phyloP scores from a whole-genome alignment of 2,113 vertebrate genomes.

The Tympanuchus pallidicinctus region DNA sequence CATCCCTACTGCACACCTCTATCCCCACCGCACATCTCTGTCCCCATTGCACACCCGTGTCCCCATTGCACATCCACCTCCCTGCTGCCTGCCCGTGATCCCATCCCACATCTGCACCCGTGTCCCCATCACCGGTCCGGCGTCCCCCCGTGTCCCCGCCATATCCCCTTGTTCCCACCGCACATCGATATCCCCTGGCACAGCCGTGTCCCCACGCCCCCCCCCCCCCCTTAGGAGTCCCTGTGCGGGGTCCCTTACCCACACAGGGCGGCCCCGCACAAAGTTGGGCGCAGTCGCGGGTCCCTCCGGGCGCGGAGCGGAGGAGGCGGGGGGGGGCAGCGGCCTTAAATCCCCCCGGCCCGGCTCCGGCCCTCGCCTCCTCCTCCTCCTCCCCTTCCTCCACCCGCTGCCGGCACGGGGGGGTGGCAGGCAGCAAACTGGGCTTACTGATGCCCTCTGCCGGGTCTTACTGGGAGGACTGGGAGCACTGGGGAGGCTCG shows the following conservation, averaged over 20 bases:
- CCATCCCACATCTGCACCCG: background rate
- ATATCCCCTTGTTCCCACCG: background rate
- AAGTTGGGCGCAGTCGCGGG: background rate
- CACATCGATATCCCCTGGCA: background rate
- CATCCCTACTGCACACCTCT: background rate
- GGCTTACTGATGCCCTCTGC: constrained; percentile 16
- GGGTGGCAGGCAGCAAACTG: background rate
- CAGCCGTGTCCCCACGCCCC: background rate
- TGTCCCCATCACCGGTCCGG: too few relatives aligned
- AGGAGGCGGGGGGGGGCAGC: constrained; percentile 3
- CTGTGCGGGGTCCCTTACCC: background rate
- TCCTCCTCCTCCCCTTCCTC: constrained; percentile 60
- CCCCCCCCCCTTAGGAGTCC: background rate
- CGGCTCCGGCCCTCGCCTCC: constrained; percentile 42
- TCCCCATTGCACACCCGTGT: background rate
- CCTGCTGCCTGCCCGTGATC: background rate
- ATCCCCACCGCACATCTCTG: background rate
- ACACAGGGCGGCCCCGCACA: background rate
- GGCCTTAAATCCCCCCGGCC: constrained; percentile 59
- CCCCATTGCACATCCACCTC: background rate
- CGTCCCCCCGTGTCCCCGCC: background rate
- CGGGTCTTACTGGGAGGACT: too few relatives aligned
- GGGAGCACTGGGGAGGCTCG: too few relatives aligned
- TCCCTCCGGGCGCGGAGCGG: constrained; percentile 26
- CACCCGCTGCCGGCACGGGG: background rate